Conservation (phyloP, 2,113 vertebrate species). For the Xiphias gladius region DNA sequence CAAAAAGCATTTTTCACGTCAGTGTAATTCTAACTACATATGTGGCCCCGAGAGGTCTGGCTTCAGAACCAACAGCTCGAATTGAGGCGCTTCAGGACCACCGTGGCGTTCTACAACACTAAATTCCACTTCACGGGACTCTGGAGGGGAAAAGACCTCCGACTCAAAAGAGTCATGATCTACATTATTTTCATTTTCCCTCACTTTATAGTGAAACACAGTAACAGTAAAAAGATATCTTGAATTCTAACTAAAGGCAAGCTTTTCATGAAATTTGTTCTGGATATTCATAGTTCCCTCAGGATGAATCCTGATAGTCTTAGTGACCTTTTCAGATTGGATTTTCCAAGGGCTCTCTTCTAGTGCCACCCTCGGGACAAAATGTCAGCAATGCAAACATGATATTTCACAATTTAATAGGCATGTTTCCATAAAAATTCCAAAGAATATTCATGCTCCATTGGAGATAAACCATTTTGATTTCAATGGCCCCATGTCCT, state of each 20-base stretch:
- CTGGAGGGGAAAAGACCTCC: no score
- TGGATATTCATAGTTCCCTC: slow-evolving; percentile 2
- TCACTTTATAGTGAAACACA: neutral
- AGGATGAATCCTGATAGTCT: slow-evolving; percentile 14
- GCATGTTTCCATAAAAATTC: neutral
- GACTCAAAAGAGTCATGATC: neutral
- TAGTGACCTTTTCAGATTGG: neutral
- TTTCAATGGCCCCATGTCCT: slow-evolving; percentile 9
- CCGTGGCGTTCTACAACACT: no score
- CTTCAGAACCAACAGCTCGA: no score
- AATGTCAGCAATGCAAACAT: neutral
- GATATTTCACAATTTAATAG: neutral
- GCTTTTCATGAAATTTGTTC: neutral
- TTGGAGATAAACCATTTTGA: slow-evolving; percentile 23
- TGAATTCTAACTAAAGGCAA: neutral
- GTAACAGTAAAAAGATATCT: neutral
- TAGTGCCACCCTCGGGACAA: neutral
- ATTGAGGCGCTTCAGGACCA: no score
- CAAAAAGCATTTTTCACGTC: no score
- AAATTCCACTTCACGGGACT: no score
- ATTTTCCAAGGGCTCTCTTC: neutral
- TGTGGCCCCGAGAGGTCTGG: no score
- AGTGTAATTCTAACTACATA: no score
- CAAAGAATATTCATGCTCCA: slow-evolving; percentile 16
- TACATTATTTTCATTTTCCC: neutral